Base-by-base conservation (phyloP, 2,797 vertebrate genomes). In the Anguilla marmorata region DNA sequence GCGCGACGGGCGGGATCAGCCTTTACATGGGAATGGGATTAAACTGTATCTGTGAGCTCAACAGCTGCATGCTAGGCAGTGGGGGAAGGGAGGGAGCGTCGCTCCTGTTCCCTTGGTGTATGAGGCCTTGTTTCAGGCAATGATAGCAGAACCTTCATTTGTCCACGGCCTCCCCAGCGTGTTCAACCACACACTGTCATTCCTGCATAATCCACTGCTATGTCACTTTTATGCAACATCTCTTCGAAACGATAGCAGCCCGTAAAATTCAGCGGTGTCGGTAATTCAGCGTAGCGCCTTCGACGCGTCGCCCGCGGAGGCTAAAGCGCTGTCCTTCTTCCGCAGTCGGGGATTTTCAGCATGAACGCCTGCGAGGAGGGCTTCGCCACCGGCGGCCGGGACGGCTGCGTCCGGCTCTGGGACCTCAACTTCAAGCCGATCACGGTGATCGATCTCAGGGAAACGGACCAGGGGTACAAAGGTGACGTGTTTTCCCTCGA, bases 371-470 rank as follows among this genome's bases (percentile, higher is more conserved):
- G 98, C 86, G 99, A 99, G 94, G 99, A 99, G 92, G 98, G 99
- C 85, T 99, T 99, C 93, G 98, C 98, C 93, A 99, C 98, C 76
- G 99, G 99, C 91, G 99, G 99, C 88, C 96, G 99, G 91, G 99
- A 99, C 86, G 98, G 99, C 92, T 99, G 99, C 83, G 97, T 99
- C 94, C 97, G 98, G 89, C 95, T 99, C 92, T 99, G 99, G 99
- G 99, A 99, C 96, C 97, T 98, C 96, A 98, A 96, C 96, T 99
- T 99, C 96, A 99, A 99, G 96, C 98, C 98, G 94, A 99, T 99
- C 96, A 99, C 99, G 95, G 97, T 99, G 97, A 99, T 99, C 95
- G 99, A 99, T 96, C 98, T 99, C 98, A 98, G 98, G 97, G 99
- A 99, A 97, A 99, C 98, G 92, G 98, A 99, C 93, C 99, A 99